phyloP scores from a whole-genome alignment of 2,888 invertebrate genomes.

The Merodon equestris region DNA sequence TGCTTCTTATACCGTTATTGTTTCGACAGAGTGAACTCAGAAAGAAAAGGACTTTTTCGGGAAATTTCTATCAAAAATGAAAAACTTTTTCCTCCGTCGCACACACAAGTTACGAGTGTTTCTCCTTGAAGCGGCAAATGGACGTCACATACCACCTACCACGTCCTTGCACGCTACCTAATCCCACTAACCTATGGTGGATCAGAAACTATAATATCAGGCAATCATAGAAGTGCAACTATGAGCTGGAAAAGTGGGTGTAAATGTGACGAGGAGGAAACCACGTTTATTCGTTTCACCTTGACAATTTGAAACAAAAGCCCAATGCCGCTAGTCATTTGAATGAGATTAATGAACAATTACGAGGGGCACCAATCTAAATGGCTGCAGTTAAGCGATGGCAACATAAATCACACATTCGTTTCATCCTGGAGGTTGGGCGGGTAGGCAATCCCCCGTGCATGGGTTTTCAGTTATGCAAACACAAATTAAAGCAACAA shows the following conservation, averaged over 20 bases:
- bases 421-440: constrained; percentile 25
- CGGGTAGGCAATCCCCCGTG: background rate
- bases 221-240: too few species aligned
- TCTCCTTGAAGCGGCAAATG: constrained; percentile 56
- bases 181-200: too few species aligned
- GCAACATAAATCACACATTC: constrained; percentile 65
- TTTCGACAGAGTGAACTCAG: constrained; percentile 48
- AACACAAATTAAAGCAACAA: constrained; percentile 66
- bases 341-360: constrained; percentile 68
- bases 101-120: constrained; percentile 47
- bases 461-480: constrained; percentile 56
- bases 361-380: constrained; percentile 59
- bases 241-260: too few species aligned
- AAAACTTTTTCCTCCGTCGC: constrained; percentile 25
- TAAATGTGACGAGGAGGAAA: constrained; percentile 9
- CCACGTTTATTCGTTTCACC: constrained; percentile 55
- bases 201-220: too few species aligned
- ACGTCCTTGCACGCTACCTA: too few species aligned
- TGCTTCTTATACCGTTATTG: constrained; percentile 42
- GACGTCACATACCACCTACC: constrained; percentile 29
- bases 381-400: constrained; percentile 64
- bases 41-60: constrained; percentile 32
- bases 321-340: constrained; percentile 59
- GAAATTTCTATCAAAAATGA: constrained; percentile 52
- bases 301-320: constrained; percentile 48